phyloP scores from a whole-genome alignment of 1,140 invertebrate genomes.

The Drosophila kanapiae region DNA sequence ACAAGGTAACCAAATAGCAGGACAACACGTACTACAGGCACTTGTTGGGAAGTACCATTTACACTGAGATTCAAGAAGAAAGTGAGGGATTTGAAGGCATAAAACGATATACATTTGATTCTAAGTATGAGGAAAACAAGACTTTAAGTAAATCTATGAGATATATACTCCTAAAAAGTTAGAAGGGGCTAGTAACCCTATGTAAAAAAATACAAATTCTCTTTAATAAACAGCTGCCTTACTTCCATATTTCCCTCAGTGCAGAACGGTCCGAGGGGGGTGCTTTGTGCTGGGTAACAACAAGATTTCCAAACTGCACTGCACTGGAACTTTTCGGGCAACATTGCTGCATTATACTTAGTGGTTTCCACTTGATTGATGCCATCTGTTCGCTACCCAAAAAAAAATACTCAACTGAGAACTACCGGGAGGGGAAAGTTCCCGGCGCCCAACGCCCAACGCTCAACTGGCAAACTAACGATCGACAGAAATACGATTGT shows the following conservation, averaged over 20 bases:
- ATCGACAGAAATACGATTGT: conserved; percentile 50
- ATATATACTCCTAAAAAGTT: neutral
- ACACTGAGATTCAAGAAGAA: neutral
- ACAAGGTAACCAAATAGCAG: conserved; percentile 83
- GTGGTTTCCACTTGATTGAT: conserved; percentile 83
- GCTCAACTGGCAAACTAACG: conserved; percentile 26
- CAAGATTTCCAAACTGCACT: conserved; percentile 67
- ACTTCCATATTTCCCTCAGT: neutral
- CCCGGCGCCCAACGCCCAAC: conserved; percentile 12
- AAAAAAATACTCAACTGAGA: neutral
- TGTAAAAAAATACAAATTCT: neutral
- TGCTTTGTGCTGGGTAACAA: conserved; percentile 16
- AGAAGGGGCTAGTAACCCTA: too few species aligned
- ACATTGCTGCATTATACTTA: conserved; percentile 70
- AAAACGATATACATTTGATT: too few species aligned
- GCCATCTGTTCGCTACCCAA: conserved; percentile 64
- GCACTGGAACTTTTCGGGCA: conserved; percentile 37
- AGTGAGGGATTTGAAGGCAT: neutral
- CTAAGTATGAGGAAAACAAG: too few species aligned
- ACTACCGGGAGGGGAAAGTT: conserved; percentile 24
- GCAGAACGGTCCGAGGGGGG: neutral
- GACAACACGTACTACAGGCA: conserved; percentile 80
- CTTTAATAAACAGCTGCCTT: neutral
- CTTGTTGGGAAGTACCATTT: conserved; percentile 50
- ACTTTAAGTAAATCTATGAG: too few species aligned